These are phyloP conservation scores for Palloptera scutellata DNA, from an alignment of 2,888 invertebrate species.

Conservation along the genomic window DNA sequence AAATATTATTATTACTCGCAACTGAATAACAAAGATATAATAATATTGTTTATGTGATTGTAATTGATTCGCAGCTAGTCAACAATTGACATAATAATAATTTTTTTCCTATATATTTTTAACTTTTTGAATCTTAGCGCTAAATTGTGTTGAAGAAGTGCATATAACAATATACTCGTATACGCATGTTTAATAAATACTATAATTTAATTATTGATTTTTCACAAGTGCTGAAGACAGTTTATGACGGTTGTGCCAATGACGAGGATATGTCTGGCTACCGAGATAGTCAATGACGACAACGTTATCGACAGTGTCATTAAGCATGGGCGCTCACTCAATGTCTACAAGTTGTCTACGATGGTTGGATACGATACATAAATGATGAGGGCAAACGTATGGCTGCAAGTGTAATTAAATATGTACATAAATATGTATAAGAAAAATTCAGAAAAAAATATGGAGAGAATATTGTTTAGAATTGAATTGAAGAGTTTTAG, in stretches of 20 bases:
- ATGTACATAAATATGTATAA: neutral
- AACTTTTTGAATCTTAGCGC: too few relatives aligned
- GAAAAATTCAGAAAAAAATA: neutral
- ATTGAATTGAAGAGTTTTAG: too few relatives aligned
- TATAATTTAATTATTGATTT: slow-evolving; percentile 15
- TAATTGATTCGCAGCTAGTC: too few relatives aligned
- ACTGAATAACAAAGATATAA: too few relatives aligned
- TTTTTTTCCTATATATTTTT: too few relatives aligned
- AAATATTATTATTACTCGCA: too few relatives aligned
- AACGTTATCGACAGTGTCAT: neutral
- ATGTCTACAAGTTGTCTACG: slow-evolving; percentile 10
- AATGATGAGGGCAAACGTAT: slow-evolving; percentile 14
- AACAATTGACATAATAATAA: too few relatives aligned
- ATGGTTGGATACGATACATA: slow-evolving; percentile 1
- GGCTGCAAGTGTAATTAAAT: neutral
- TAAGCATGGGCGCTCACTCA: neutral
- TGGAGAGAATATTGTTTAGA: too few relatives aligned
- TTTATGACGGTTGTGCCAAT: too few relatives aligned
- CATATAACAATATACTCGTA: too few relatives aligned
- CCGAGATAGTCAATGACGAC: neutral
- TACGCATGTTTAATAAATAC: neutral
- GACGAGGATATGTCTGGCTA: neutral
- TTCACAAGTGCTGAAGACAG: neutral
- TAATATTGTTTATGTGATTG: too few relatives aligned
- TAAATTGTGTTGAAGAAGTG: too few relatives aligned